Percentiles rank a stretch among this genome's conserved stretches.
Conservation (phyloP, 2,113 vertebrate genomes). For the Sebastes schlegelii region DNA sequence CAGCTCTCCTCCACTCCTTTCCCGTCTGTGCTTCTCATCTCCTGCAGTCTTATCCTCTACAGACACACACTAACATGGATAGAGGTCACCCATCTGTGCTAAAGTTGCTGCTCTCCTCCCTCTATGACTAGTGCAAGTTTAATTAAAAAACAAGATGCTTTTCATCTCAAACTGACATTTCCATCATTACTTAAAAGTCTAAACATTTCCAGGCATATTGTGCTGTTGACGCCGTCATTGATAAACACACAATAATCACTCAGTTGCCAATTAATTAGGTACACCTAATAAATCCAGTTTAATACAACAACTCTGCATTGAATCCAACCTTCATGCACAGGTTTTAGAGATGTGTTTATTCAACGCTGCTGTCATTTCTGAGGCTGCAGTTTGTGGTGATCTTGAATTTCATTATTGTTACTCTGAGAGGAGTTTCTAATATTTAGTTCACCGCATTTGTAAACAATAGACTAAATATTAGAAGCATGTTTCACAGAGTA, state of each 20-base stretch:
- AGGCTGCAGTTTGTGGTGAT: neutral
- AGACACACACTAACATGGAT: conserved; percentile 64
- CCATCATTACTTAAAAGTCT: conserved; percentile 37
- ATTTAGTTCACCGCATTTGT: neutral
- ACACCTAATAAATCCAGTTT: too few relatives aligned
- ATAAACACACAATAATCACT: neutral
- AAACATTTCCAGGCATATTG: neutral
- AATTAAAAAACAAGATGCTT: conserved; percentile 74
- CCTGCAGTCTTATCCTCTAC: conserved; percentile 58
- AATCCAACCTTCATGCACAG: too few relatives aligned
- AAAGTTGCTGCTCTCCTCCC: conserved; percentile 61
- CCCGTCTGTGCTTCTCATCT: conserved; percentile 71
- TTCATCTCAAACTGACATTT: conserved; percentile 59
- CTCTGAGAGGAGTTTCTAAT: neutral
- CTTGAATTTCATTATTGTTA: neutral
- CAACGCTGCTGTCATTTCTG: too few relatives aligned
- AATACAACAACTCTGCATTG: too few relatives aligned
- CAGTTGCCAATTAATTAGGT: too few relatives aligned
- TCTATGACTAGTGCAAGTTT: conserved; percentile 55
- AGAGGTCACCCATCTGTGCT: conserved; percentile 72
- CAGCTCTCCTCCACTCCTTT: conserved; percentile 73
- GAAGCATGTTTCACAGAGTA: neutral
- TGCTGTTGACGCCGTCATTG: neutral
- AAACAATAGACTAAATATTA: neutral
- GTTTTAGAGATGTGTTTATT: too few relatives aligned